phyloP scores from a whole-genome alignment of 1,140 invertebrate species.

The Drosophila murphyi region DNA sequence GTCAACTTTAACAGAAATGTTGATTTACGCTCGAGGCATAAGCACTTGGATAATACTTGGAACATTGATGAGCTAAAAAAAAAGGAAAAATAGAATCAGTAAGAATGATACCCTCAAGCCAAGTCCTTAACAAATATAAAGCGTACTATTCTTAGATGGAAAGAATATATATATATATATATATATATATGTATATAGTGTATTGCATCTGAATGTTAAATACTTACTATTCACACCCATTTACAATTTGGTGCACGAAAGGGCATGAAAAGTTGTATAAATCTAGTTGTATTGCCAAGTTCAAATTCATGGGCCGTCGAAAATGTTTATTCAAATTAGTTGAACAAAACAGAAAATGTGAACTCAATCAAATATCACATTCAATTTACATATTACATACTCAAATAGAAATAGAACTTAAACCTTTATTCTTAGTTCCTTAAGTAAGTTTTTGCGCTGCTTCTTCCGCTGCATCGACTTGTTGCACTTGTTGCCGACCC shows the following conservation, averaged over 20 bases:
- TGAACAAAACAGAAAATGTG: slow-evolving; percentile 47
- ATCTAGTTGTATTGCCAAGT: slow-evolving; percentile 42
- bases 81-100: too few species aligned
- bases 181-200: too few species aligned
- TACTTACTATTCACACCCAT: too few species aligned
- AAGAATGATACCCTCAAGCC: too few species aligned
- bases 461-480: neutral
- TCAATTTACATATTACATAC: slow-evolving; percentile 45
- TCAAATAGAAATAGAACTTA: slow-evolving; percentile 40
- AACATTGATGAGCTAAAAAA: too few species aligned
- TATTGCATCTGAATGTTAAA: too few species aligned
- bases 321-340: slow-evolving; percentile 69
- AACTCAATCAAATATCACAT: slow-evolving; percentile 42
- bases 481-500: neutral
- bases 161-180: too few species aligned
- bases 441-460: slow-evolving; percentile 39
- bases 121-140: too few species aligned
- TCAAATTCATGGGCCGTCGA: slow-evolving; percentile 44
- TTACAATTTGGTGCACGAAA: neutral
- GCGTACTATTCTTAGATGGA: too few species aligned
- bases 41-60: too few species aligned
- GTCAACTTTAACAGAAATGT: neutral
- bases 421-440: slow-evolving; percentile 24
- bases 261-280: neutral
- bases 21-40: too few species aligned